A percentile compares a stretch with the other conserved stretches of the same genome.
Conservation (phyloP, 2,797 vertebrate genomes). For the Propithecus deckenii region DNA sequence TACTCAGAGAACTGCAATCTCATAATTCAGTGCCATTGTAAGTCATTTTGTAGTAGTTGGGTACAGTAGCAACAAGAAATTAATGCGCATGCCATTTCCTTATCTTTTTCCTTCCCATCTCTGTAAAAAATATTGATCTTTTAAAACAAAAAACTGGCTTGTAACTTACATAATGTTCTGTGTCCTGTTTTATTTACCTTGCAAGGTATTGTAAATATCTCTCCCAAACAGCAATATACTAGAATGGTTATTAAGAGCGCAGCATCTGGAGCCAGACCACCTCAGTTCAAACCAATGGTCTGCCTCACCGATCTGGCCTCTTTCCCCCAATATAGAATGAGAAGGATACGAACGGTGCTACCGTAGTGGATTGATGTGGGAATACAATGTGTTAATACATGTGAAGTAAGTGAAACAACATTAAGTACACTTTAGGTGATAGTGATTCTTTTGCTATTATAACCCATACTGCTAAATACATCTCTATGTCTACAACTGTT, state of each 20-base stretch:
- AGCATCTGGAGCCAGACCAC: not conserved
- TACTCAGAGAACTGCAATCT: not conserved
- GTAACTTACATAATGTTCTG: not conserved
- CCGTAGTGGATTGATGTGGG: not conserved
- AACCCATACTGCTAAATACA: not conserved
- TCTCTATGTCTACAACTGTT: not conserved
- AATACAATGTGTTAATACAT: not conserved
- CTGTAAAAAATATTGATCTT: not conserved
- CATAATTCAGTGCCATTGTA: not conserved
- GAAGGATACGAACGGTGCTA: not conserved
- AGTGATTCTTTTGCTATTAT: not conserved
- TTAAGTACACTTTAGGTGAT: not conserved
- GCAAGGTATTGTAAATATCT: not conserved
- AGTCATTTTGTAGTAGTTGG: not conserved
- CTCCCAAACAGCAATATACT: not conserved
- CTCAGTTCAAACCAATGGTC: not conserved
- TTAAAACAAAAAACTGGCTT: not conserved
- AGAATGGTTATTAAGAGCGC: not conserved
- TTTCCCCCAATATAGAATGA: not conserved
- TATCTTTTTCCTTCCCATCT: not conserved
- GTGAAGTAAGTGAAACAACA: not conserved
- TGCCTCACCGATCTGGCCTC: not conserved
- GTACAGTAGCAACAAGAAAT: not conserved
- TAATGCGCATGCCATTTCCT: not conserved
- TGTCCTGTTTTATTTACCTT: not conserved